Percentiles rank a stretch among this genome's conserved stretches.
phyloP scores from a whole-genome alignment of 2,888 invertebrate genomes.

The Dolichopus griseipennis region DNA sequence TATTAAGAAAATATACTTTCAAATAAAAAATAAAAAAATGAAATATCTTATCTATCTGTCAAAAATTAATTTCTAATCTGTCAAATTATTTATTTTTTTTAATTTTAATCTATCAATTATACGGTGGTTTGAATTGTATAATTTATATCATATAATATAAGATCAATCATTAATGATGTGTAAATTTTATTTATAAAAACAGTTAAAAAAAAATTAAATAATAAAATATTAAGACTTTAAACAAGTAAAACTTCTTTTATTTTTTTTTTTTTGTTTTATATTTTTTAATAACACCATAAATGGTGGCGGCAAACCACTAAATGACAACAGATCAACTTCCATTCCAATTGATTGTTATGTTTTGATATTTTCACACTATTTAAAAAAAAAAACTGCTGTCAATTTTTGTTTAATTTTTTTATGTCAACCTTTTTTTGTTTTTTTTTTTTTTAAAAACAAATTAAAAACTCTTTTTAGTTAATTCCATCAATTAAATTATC shows the following conservation, averaged over 20 bases:
- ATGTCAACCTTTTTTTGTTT: background rate
- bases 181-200: background rate
- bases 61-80: conserved; percentile 1
- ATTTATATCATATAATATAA: background rate
- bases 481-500: conserved; percentile 6
- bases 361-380: background rate
- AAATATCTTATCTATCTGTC: background rate
- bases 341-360: no score
- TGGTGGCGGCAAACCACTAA: no score
- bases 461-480: background rate
- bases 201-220: background rate
- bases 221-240: background rate
- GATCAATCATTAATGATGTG: background rate
- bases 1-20: background rate
- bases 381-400: background rate
- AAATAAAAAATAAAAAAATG: background rate
- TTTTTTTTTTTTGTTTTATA: no score
- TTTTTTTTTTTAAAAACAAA: background rate
- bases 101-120: background rate
- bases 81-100: background rate
- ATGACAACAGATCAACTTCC: no score
- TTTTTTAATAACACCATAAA: no score
- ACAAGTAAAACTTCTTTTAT: background rate
- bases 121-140: no score
- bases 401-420: background rate